phyloP scores from a whole-genome alignment of 2,797 vertebrate genomes.

The Cygnus olor region DNA sequence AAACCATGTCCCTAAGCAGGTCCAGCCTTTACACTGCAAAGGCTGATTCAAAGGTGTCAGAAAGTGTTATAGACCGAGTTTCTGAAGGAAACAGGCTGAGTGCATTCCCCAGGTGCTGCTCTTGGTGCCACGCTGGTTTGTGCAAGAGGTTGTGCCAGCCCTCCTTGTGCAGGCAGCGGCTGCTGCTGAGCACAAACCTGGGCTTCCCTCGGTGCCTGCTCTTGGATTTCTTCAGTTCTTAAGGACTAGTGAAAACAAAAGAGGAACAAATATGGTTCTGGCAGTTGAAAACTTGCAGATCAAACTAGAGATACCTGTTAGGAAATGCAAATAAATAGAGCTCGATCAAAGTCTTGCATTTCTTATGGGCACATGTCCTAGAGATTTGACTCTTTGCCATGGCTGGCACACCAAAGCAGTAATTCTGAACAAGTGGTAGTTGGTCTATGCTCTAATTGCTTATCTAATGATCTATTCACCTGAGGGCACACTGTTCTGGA shows the following conservation, averaged over 20 bases:
- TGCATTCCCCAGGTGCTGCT: background rate
- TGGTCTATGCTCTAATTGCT: background rate
- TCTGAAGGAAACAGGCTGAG: background rate
- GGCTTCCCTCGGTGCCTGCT: fast-evolving
- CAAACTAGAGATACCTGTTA: fast-evolving
- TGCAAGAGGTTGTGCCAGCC: background rate
- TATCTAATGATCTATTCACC: background rate
- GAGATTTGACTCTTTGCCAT: background rate
- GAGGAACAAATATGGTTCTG: background rate
- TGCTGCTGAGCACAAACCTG: background rate
- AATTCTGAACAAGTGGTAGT: background rate
- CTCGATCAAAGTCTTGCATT: background rate
- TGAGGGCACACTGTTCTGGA: background rate
- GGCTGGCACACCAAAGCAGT: background rate
- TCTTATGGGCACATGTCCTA: background rate
- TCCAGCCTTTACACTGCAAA: too few species aligned
- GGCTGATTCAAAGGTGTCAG: background rate
- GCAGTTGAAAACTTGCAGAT: background rate
- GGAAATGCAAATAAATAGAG: background rate
- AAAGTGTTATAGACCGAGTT: background rate
- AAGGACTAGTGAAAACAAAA: background rate
- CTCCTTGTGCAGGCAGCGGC: background rate
- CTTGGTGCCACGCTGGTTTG: background rate
- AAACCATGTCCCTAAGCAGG: too few species aligned
- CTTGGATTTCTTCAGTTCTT: background rate